phyloP scores from a whole-genome alignment of 2,113 vertebrate genomes.

The Meriones unguiculatus region DNA sequence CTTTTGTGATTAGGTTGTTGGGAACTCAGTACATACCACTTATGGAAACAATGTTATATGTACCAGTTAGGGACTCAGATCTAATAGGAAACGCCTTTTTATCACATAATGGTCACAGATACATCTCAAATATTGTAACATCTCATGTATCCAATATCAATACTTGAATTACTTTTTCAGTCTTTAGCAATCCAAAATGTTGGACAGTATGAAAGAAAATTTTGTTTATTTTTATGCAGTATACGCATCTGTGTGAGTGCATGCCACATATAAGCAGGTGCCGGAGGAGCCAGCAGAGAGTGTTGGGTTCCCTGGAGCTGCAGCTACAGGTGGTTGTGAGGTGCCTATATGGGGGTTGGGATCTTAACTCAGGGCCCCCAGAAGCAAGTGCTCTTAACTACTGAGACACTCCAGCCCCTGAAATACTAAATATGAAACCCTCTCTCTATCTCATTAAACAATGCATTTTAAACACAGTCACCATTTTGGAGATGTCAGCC shows the following conservation, averaged over 20 bases:
- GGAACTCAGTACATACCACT: constrained; percentile 2
- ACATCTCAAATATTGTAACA: constrained; percentile 58
- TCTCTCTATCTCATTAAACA: constrained; percentile 36
- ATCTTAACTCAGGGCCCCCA: neutral
- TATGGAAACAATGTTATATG: constrained; percentile 56
- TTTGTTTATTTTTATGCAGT: neutral
- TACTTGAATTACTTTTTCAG: constrained; percentile 18
- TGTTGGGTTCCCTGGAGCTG: neutral
- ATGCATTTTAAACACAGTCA: neutral
- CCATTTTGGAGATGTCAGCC: neutral
- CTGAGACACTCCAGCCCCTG: neutral
- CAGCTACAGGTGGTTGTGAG: neutral
- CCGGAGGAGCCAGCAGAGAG: neutral
- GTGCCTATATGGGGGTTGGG: neutral
- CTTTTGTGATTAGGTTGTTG: constrained; percentile 10
- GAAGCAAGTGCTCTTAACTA: neutral
- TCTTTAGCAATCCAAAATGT: constrained; percentile 36
- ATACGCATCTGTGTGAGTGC: neutral
- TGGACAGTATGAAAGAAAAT: constrained; percentile 36
- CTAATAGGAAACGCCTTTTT: constrained; percentile 41
- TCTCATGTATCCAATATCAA: constrained; percentile 2
- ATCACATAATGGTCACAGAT: neutral
- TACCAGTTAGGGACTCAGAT: neutral
- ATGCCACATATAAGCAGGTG: neutral
- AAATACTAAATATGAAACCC: neutral